Conservation (phyloP, 2,888 invertebrate genomes). For the Cheilosia scutellata region DNA sequence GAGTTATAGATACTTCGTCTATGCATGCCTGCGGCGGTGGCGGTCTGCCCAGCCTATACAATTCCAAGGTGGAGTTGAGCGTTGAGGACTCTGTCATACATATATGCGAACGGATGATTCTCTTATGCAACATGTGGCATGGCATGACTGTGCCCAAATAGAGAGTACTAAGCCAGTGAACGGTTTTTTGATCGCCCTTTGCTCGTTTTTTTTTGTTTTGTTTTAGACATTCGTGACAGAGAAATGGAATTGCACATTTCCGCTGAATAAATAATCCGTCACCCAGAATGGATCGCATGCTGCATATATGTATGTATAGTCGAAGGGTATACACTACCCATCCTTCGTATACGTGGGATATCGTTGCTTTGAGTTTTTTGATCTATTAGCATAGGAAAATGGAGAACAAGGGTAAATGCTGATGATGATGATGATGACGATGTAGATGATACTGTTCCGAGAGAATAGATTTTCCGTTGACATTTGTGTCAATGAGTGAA, state of each 20-base stretch:
- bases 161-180: conserved; percentile 55
- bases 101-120: conserved; percentile 9
- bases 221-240: conserved; percentile 67
- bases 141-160: conserved; percentile 51
- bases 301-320: neutral
- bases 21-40: neutral
- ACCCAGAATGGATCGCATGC: conserved; percentile 61
- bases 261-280: conserved; percentile 72
- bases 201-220: conserved; percentile 39
- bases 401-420: conserved; percentile 58
- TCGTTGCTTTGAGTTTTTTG: conserved; percentile 46
- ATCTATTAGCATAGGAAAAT: conserved; percentile 64
- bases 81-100: conserved; percentile 34
- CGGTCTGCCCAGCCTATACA: neutral
- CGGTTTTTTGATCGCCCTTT: conserved; percentile 69
- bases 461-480: conserved; percentile 53
- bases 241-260: conserved; percentile 72
- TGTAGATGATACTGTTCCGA: conserved; percentile 4
- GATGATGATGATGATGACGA: conserved; percentile 1
- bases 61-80: conserved; percentile 51
- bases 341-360: conserved; percentile 52
- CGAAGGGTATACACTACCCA: conserved; percentile 26
- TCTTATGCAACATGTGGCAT: conserved; percentile 64
- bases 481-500: conserved; percentile 67
- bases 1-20: conserved; percentile 43